A percentile compares a stretch with the other conserved stretches of the same genome.
phyloP scores from a whole-genome alignment of 2,888 invertebrate species.

The Timema podura region DNA sequence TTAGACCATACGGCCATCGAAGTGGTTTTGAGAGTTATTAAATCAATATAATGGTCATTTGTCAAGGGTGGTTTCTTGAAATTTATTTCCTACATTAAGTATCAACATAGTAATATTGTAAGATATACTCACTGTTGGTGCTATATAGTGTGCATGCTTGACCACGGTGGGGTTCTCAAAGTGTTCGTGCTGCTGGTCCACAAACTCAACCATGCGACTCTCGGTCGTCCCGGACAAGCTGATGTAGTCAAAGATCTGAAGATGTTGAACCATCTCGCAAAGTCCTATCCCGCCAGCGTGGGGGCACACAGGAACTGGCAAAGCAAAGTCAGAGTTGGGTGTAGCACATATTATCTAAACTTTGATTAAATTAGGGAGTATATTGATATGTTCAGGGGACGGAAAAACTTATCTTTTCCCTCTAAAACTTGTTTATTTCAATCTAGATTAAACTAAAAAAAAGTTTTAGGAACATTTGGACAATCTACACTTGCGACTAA shows the following conservation, averaged over 20 bases:
- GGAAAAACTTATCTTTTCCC: too few species aligned
- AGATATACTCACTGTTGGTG: conserved; percentile 59
- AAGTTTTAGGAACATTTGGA: too few species aligned
- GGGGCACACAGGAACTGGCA: conserved; percentile 83
- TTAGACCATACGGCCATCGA: too few species aligned
- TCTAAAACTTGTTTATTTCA: too few species aligned
- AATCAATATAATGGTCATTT: too few species aligned
- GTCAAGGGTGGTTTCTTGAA: too few species aligned
- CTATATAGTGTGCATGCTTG: conserved; percentile 65
- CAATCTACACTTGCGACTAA: too few species aligned
- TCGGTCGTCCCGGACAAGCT: conserved; percentile 66
- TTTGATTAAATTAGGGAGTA: too few species aligned
- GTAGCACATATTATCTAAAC: too few species aligned
- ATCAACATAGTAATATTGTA: conserved; percentile 8
- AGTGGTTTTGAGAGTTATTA: too few species aligned
- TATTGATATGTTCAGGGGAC: too few species aligned
- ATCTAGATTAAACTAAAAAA: too few species aligned
- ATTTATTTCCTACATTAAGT: not conserved
- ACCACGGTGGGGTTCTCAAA: conserved; percentile 71
- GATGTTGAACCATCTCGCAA: conserved; percentile 90
- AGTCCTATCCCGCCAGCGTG: conserved; percentile 94
- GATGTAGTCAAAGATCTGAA: conserved; percentile 84
- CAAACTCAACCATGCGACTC: conserved; percentile 75
- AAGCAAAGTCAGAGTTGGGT: not conserved
- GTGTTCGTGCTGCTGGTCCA: conserved; percentile 88